Base-by-base conservation (phyloP, 1,140 invertebrate species). In the Euwallacea fornicatus region DNA sequence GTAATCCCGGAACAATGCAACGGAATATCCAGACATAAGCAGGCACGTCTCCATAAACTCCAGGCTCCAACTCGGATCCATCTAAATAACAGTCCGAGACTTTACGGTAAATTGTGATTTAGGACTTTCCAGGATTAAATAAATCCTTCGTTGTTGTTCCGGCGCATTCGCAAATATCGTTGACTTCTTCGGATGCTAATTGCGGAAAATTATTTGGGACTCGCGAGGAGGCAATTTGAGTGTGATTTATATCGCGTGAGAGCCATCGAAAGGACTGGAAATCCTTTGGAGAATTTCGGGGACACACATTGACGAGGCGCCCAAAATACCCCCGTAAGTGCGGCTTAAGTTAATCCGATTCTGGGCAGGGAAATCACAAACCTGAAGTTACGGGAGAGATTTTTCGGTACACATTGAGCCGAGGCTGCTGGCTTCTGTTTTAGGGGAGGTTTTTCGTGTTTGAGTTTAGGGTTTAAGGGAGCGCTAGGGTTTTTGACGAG, bases 311-410 rank as follows among this genome's bases (percentile, higher is more conserved):
- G 55, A 15, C 55, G 10, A 58, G n/a, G 59, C 41, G 4, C 0
- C 21, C 41, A 47, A 64, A 70, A 70, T 73, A 46, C 13, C 7
- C 9, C 47, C 42, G 47, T 66, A 69, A 71, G 65, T 64, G 54
- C 62, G 68, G 67, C 68, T 66, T 73, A 61, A 44, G n/a, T 47
- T 66, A 73, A 73, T 73, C 67, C 67, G 68, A 61, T 58, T 69
- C 61, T 47, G 47, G 13, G 4, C 7, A 66, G 61, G 43, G 46
- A 70, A 73, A 73, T 73, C 68, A 71, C 66, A 73, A 71, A 73
- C 66, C 72, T 73, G 63, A 73, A 75, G 71, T 75, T 73, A 75
- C 71, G 65, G 62, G 67, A 66, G 54, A 42, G 56, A 58, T 72
- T 72, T 75, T 33, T 33, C 21, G 21, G 21, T 33, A 33, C 21